Evolutionary conservation across 2,113 vertebrate species (phyloP).

Genomic region (Corvus moneduloides): DNA sequence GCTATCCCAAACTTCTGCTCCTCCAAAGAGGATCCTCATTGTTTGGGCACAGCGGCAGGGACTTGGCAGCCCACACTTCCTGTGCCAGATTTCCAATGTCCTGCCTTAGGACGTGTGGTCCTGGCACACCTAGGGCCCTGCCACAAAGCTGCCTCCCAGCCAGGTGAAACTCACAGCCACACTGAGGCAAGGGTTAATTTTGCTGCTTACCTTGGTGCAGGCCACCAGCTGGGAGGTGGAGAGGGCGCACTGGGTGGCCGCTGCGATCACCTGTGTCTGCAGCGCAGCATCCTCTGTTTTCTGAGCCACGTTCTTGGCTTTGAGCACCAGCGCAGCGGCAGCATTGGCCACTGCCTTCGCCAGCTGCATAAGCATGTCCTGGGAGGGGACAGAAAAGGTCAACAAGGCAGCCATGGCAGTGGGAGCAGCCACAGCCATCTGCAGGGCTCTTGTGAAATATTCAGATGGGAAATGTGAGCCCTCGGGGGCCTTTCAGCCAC

Average conservation of each 20-base stretch:
- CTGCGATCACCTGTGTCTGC: constrained; percentile 93
- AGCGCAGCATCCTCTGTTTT: constrained; percentile 86
- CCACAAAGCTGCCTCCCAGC: not conserved
- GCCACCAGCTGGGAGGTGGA: constrained; percentile 97
- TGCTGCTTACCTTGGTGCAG: constrained; percentile 87
- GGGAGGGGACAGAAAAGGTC: not conserved
- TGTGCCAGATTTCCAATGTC: not conserved
- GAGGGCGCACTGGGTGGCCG: constrained; percentile 93
- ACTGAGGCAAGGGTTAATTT: not conserved
- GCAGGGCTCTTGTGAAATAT: not conserved
- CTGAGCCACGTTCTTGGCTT: constrained; percentile 96
- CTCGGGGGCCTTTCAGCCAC: rapidly evolving
- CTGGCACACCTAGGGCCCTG: not conserved
- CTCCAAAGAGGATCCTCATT: not conserved
- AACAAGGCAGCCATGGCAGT: rapidly evolving
- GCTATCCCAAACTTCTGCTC: not conserved
- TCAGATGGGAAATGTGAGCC: not conserved
- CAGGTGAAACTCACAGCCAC: not conserved
- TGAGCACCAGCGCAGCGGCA: constrained; percentile 85
- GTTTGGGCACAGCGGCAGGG: not conserved
- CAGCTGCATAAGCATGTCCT: constrained; percentile 97
- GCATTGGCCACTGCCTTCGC: constrained; percentile 94
- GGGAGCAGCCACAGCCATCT: rapidly evolving
- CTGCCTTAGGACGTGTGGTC: not conserved
- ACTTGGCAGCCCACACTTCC: not conserved